These are phyloP conservation scores for human DNA, from an alignment of 2,113 vertebrate genomes.

Conservation along the genomic window GRCh38 chr15:40233501-40234000, in stretches of 20 bases:
- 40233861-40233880: background rate
- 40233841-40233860: background rate
- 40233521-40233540: no score
- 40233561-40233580: no score
- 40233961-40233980: background rate
- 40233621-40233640: no score
- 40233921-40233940: background rate
- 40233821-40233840: background rate
- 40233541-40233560: no score
- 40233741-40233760: background rate
- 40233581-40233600: no score
- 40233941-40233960: background rate
- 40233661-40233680: background rate
- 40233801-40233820: background rate
- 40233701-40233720: background rate
- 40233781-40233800: background rate
- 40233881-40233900: background rate
- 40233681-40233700: background rate
- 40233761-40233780: no score
- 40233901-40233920: background rate
- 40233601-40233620: no score
- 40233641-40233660: no score
- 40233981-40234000: background rate
- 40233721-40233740: background rate
- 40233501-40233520: no score